phyloP scores from a whole-genome alignment of 2,113 vertebrate genomes.

The Gymnogyps californianus region DNA sequence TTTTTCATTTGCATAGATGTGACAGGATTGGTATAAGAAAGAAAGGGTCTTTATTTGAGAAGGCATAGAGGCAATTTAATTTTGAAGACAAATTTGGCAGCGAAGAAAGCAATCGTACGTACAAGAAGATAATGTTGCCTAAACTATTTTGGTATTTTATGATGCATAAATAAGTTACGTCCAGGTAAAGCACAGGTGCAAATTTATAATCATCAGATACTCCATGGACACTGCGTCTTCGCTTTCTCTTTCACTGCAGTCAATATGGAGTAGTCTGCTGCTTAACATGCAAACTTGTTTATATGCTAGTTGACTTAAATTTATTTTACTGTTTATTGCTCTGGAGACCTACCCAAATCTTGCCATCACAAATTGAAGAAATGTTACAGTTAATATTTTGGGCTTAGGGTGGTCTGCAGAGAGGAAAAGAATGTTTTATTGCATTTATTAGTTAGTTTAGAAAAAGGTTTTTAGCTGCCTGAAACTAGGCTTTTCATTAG shows the following conservation, averaged over 20 bases:
- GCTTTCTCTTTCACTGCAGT: not conserved
- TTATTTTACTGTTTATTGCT: not conserved
- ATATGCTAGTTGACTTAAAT: not conserved
- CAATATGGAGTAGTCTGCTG: not conserved
- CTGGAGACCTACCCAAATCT: not conserved
- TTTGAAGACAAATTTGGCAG: not conserved
- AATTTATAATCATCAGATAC: not conserved
- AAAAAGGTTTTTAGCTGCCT: not conserved
- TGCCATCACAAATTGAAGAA: not conserved
- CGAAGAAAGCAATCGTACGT: not conserved
- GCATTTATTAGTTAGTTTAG: not conserved
- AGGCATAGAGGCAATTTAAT: not conserved
- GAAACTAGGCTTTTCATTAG: not conserved
- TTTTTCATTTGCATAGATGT: not conserved
- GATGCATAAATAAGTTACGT: not conserved
- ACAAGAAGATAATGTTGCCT: not conserved
- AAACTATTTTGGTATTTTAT: not conserved
- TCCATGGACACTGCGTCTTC: accelerated
- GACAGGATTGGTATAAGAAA: not conserved
- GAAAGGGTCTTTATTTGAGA: not conserved
- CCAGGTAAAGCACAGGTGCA: not conserved
- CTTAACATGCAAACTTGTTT: not conserved
- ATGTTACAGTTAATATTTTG: not conserved
- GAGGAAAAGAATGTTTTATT: not conserved
- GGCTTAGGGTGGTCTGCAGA: not conserved